Evolutionary conservation across 1,140 invertebrate species (phyloP), one percentile per base, ranked within the genome.

Genomic region (Amyelois transitella): DNA sequence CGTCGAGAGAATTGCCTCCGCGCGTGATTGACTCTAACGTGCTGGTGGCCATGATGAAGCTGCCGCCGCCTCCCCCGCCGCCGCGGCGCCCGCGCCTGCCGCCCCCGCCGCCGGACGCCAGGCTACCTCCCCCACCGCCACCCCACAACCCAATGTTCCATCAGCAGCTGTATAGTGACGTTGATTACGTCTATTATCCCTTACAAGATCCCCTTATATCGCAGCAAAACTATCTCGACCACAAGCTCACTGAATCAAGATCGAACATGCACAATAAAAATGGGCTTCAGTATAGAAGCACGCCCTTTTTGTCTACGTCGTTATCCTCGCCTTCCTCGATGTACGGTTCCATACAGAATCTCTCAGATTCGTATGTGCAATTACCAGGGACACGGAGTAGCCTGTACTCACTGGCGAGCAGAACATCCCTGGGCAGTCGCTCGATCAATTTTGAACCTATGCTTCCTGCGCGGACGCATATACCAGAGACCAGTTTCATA

Each of bases 181-280:
- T 95, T 4, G 95, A 97, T 77, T 97, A 96, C 70, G 95, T 96
- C 0, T 95, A 96, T 75, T 97, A 96, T 72, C 95, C 95, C 0
- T 80, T 96, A 47, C 95, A 96, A 82, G 95, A 97, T 83, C 95
- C 95, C 18, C 93, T 94, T 0, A 91, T 96, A 17, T 96, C 95
- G 55, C 94, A 96, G 76, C 95, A 96, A 79, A 96, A 97, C 75
- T 97, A 97, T 80, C 90, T 96, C 64, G 95, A 96, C 68, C 94
- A 94, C 6, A 96, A 96, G 72, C 90, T 95, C 69, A 94, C 93
- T 1, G 81, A 86, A 65, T 65, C 80, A 6, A 72, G 86, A 24
- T 54, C 85, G 4, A 86, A 88, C 58, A 90, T 89, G 58, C 77
- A 89, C 50, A 90, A 89, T 51, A 94, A 93, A 79, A 91, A 89